A percentile compares a stretch with the other conserved stretches of the same genome.
These are phyloP conservation scores for Lepus americanus DNA, from an alignment of 2,113 vertebrate species.

Conservation along the genomic window DNA sequence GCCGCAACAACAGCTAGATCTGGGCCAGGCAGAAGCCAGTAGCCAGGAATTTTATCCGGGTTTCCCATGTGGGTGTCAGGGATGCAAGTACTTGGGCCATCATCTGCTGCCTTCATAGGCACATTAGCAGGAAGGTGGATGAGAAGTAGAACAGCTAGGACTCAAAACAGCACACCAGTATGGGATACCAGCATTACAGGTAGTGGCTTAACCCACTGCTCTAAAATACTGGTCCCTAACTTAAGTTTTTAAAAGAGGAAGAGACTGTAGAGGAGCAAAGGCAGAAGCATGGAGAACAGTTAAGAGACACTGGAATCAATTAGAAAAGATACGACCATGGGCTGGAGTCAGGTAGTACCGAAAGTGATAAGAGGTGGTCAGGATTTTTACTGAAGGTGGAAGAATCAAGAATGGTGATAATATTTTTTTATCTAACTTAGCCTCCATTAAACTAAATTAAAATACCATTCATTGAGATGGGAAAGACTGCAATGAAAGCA, in stretches of 20 bases:
- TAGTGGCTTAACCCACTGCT: no score
- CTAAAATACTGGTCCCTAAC: no score
- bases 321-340: conserved; percentile 30
- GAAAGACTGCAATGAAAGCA: conserved; percentile 36
- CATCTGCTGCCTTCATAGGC: no score
- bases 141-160: no score
- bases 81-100: no score
- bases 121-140: no score
- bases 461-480: not conserved
- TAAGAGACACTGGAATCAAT: not conserved
- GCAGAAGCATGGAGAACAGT: not conserved
- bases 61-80: no score
- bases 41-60: no score
- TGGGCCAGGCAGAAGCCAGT: no score
- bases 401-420: not conserved
- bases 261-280: not conserved
- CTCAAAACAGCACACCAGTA: no score
- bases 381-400: conserved; percentile 18
- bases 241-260: not conserved
- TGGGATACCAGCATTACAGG: no score
- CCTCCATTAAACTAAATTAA: conserved; percentile 21
- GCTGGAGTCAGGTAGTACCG: not conserved
- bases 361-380: not conserved
- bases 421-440: conserved; percentile 12
- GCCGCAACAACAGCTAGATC: no score